A percentile compares a stretch with the other conserved stretches of the same genome.
These are phyloP conservation scores for Carettochelys insculpta DNA, from an alignment of 2,113 vertebrate genomes.

Conservation along the genomic window DNA sequence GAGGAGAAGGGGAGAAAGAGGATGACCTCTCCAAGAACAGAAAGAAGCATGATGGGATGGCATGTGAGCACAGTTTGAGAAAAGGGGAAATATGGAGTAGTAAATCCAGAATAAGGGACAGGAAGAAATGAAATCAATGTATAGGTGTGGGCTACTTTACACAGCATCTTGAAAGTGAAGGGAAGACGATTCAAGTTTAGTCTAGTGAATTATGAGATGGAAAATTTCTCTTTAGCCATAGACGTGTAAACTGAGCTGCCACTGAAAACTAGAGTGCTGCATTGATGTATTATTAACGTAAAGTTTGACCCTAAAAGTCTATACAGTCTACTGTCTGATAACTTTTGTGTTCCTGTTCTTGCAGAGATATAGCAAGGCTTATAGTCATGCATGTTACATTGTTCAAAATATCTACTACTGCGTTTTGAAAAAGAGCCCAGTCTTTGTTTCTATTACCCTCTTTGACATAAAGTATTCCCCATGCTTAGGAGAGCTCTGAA, in stretches of 20 bases:
- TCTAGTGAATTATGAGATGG: background rate
- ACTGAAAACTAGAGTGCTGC: background rate
- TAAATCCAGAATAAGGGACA: background rate
- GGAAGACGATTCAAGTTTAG: background rate
- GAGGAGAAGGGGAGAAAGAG: background rate
- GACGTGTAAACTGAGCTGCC: background rate
- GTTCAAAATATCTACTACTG: background rate
- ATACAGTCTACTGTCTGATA: background rate
- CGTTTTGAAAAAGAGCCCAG: background rate
- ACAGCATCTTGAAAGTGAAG: background rate
- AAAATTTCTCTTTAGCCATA: background rate
- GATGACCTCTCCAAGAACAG: background rate
- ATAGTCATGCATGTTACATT: background rate
- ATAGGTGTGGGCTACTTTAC: background rate
- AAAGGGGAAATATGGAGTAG: background rate
- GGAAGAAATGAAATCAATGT: background rate
- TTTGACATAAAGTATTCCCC: background rate
- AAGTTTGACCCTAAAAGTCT: background rate
- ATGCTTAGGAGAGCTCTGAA: slow-evolving; percentile 23
- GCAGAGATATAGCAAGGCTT: background rate
- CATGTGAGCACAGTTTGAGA: background rate
- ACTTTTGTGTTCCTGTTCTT: background rate
- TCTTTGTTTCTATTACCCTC: background rate
- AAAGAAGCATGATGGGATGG: background rate
- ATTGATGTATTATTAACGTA: background rate